Conservation (phyloP, 2,113 vertebrate genomes). For the Marmota monax region DNA sequence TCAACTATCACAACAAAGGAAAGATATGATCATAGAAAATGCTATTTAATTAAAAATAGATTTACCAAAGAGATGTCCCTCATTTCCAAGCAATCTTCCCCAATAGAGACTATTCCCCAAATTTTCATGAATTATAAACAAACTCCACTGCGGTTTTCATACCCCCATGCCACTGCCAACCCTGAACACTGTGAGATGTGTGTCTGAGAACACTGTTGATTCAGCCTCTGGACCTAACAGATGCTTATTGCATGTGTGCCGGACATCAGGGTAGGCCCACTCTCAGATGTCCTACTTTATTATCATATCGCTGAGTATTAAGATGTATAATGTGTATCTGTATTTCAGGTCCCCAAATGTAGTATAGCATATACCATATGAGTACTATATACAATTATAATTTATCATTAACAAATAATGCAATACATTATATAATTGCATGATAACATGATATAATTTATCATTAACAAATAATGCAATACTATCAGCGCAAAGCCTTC, state of each 20-base stretch:
- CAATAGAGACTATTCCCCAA: neutral
- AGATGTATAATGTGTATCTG: neutral
- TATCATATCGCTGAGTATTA: neutral
- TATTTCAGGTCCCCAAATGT: neutral
- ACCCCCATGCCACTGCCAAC: fast-evolving
- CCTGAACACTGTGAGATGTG: neutral
- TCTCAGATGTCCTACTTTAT: neutral
- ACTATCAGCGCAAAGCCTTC: neutral
- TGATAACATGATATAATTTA: too few relatives aligned
- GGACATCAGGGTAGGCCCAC: neutral
- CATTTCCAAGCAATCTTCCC: neutral
- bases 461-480: too few relatives aligned
- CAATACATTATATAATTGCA: too few relatives aligned
- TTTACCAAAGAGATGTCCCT: neutral
- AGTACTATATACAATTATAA: too few relatives aligned
- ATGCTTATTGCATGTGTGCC: neutral
- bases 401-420: too few relatives aligned
- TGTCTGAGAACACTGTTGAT: neutral
- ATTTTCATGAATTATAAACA: neutral
- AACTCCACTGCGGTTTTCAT: neutral
- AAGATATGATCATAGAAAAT: conserved; percentile 36
- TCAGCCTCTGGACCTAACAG: neutral
- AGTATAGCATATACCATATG: neutral
- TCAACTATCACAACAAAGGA: neutral
- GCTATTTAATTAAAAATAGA: neutral